Evolutionary conservation across 1,140 invertebrate species (phyloP), one percentile per base, ranked within the genome.

Genomic region (Capitella teleta): DNA sequence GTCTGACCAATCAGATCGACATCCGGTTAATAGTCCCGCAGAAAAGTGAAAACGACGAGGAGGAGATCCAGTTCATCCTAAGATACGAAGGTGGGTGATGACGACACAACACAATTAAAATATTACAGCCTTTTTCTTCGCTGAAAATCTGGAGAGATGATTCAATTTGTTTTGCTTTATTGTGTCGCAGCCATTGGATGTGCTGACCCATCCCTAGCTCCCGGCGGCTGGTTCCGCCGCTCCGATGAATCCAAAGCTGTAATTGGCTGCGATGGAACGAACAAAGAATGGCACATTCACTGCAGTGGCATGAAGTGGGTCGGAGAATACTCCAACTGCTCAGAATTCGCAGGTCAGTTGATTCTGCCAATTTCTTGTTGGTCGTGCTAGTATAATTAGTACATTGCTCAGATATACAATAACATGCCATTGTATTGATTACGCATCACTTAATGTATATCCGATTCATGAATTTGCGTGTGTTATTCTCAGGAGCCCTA

Each of bases 291-390:
- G 52, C 46, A 49, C 19, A 26, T 53, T 25, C 32, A 38, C 2
- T 53, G 52, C 24, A 21, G 28, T 36, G 52, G 52, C 32, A 16
- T 14, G 26, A 43, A 24, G 6, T 53, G 52, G 52, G 28, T 49
- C 24, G 52, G 52, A 10, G 28, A 28, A 3, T 18, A 44, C 26
- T 46, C 37, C 18, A 30, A 34, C 37, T 53, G 52, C 28, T n/a
- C n/a, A n/a, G n/a, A n/a, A n/a, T n/a, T n/a, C n/a, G n/a, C n/a
- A n/a, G n/a, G n/a, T n/a, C n/a, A n/a, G n/a, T n/a, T n/a, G n/a
- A n/a, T n/a, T n/a, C n/a, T n/a, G n/a, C n/a, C n/a, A n/a, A n/a
- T n/a, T n/a, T n/a, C n/a, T n/a, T n/a, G n/a, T n/a, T n/a, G n/a
- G n/a, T n/a, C n/a, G n/a, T n/a, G n/a, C n/a, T n/a, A n/a, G n/a